Evolutionary conservation across 2,797 vertebrate species (phyloP).

Genomic region (Micropoecilia bifurca): DNA sequence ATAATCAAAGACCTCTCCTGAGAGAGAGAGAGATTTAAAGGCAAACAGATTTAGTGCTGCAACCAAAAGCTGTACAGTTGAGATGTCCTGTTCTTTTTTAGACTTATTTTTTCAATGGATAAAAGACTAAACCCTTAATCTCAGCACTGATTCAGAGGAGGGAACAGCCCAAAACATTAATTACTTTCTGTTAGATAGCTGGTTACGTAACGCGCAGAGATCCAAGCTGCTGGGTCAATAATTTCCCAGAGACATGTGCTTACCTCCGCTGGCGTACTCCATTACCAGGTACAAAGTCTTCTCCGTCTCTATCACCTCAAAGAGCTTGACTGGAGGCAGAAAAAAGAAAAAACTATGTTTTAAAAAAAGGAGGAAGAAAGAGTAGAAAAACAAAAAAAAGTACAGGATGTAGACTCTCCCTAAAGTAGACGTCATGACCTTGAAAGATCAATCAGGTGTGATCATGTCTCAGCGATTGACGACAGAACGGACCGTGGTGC

Average conservation of each 20-base stretch:
- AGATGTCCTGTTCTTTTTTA: background rate
- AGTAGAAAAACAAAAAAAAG: background rate
- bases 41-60: slow-evolving; percentile 34
- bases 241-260: slow-evolving; percentile 58
- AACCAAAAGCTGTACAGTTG: slow-evolving; percentile 14
- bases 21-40: slow-evolving; percentile 28
- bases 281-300: slow-evolving; percentile 96
- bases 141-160: background rate
- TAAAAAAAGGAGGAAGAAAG: background rate
- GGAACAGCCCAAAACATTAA: slow-evolving; percentile 7
- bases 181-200: slow-evolving; percentile 10
- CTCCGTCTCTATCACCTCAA: slow-evolving; percentile 96
- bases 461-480: background rate
- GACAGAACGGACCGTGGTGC: background rate
- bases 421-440: slow-evolving; percentile 15
- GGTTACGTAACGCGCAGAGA: slow-evolving; percentile 13
- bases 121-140: background rate
- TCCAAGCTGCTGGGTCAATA: slow-evolving; percentile 23
- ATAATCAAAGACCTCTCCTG: slow-evolving; percentile 99
- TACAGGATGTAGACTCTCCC: background rate
- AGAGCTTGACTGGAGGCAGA: slow-evolving; percentile 88
- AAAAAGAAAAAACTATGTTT: slow-evolving; percentile 3
- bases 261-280: slow-evolving; percentile 94
- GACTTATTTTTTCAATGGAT: background rate
- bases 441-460: slow-evolving; percentile 1